Evolutionary conservation across 2,113 vertebrate genomes (phyloP), one percentile per base, ranked within the genome.

Genomic region (Calyptomena viridis): DNA sequence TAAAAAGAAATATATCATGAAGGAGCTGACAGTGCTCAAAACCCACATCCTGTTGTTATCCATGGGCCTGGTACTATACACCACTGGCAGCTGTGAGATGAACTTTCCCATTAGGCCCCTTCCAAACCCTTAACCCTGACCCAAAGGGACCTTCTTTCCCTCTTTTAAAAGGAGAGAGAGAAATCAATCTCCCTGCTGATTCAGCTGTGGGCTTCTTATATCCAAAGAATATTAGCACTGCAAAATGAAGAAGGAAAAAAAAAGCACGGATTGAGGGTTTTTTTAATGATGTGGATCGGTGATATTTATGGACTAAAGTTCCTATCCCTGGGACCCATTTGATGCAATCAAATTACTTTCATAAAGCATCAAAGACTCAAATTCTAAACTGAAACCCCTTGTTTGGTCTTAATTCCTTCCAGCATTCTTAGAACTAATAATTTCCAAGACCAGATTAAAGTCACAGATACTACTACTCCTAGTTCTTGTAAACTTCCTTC

Each of bases 31-130:
- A 96, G 96, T 89, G 92, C 94, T 96, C 83, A 87, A 97, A 98
- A 98, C 94, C 98, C 98, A 98, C 98, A 98, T 98, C 97, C 98
- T 98, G 98, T 98, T 98, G 97, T 97, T 97, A 97, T 95, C 93
- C 95, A 71, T 83, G 40, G 16, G 91, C 79, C 87, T 94, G 94
- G 94, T 95, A 93, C 87, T 79, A 95, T 84, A 94, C 42, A 95
- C 74, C 10, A 23, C 88, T 97, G 95, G 93, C 76, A 95, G 92
- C 96, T 93, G 91, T 77, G 94, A 96, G 96, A 94, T 87, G 93
- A 97, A 95, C 52, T 68, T 96, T 92, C 94, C 95, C 83, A 90
- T 84, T 93, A 93, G 95, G 90, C 83, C 86, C 84, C 91, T 95
- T 95, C 90, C 93, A 95, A 96, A 81, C 89, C 80, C 58, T 92